Evolutionary conservation across 2,113 vertebrate species (phyloP).

Genomic region (Polypterus bichir): DNA sequence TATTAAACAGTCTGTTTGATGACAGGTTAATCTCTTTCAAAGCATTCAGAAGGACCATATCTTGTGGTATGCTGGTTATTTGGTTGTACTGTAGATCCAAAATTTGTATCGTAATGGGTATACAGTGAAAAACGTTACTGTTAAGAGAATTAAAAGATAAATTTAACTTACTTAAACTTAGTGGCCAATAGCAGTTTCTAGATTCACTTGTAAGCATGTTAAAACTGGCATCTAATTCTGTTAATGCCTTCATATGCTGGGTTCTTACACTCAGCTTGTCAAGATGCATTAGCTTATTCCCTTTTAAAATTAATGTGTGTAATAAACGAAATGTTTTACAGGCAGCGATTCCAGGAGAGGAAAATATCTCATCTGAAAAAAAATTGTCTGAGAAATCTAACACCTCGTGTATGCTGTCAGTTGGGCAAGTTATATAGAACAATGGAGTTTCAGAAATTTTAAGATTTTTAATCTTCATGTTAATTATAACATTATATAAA

Average conservation of each 20-base stretch:
- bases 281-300: conserved; percentile 63
- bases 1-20: conserved; percentile 53
- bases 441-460: conserved; percentile 45
- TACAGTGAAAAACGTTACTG: conserved; percentile 55
- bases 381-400: conserved; percentile 64
- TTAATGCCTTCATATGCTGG: conserved; percentile 53
- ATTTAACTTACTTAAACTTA: conserved; percentile 48
- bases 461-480: conserved; percentile 51
- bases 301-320: conserved; percentile 41
- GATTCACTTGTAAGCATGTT: conserved; percentile 51
- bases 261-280: conserved; percentile 46
- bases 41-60: conserved; percentile 30
- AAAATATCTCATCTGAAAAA: conserved; percentile 62
- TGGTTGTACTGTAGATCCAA: conserved; percentile 63
- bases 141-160: conserved; percentile 60
- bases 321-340: conserved; percentile 48
- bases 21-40: conserved; percentile 64
- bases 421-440: conserved; percentile 73
- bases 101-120: conserved; percentile 41
- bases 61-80: conserved; percentile 42
- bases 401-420: conserved; percentile 41
- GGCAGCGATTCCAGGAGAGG: conserved; percentile 20
- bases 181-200: conserved; percentile 48
- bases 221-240: conserved; percentile 55
- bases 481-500: conserved; percentile 57